A percentile compares a stretch with the other conserved stretches of the same genome.
Evolutionary conservation across 92 coral and sea anemone species (phyloP).

Genomic region (Metridium senile): DNA sequence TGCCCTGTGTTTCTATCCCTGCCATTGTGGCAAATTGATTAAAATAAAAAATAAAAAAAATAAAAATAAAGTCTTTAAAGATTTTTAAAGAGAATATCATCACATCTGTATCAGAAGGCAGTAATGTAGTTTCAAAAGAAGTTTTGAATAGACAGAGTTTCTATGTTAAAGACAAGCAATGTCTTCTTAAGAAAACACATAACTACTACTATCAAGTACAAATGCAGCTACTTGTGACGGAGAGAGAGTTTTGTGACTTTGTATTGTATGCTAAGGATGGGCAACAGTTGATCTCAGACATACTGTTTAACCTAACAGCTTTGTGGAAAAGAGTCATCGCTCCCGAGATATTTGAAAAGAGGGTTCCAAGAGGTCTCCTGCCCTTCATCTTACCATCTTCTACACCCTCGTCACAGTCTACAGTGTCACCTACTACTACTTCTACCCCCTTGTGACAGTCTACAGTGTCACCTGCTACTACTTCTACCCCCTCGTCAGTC

Average conservation of each 20-base stretch:
- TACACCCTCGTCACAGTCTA: background rate
- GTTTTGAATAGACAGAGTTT: slow-evolving; percentile 54
- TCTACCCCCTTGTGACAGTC: background rate
- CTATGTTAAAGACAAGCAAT: slow-evolving; percentile 44
- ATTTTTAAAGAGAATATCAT: slow-evolving; percentile 57
- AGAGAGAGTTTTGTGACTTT: slow-evolving; percentile 57
- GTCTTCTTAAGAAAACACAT: slow-evolving; percentile 39
- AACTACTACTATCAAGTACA: slow-evolving; percentile 49
- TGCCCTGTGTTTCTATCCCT: no score
- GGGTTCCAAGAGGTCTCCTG: slow-evolving; percentile 51
- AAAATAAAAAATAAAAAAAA: no score
- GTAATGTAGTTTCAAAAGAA: slow-evolving; percentile 29
- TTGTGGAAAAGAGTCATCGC: slow-evolving; percentile 52
- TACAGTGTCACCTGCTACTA: background rate
- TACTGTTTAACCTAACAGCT: slow-evolving; percentile 49
- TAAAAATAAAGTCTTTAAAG: slow-evolving; percentile 50
- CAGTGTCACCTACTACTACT: slow-evolving; percentile 6
- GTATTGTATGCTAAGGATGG: slow-evolving; percentile 51
- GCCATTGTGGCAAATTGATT: no score
- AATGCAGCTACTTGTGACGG: slow-evolving; percentile 55
- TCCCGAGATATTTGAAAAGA: slow-evolving; percentile 64
- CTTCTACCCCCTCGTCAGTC: slow-evolving; percentile 13
- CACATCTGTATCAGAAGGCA: slow-evolving; percentile 10
- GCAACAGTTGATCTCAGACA: slow-evolving; percentile 50
- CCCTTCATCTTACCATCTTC: slow-evolving; percentile 31